Conservation (phyloP, 2,888 invertebrate species). For the Metacarcinus magister region DNA sequence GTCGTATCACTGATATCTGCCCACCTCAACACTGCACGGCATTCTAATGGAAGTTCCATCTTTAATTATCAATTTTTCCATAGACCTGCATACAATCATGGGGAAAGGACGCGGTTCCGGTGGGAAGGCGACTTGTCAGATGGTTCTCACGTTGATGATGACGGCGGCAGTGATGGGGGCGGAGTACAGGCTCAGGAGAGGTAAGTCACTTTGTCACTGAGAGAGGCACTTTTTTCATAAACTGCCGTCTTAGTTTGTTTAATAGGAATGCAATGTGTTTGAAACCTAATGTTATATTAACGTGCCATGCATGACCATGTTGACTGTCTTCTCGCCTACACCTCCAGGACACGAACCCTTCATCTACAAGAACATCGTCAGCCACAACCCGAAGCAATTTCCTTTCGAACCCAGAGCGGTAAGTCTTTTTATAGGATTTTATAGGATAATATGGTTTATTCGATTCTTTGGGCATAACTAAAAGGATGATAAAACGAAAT, state of each 20-base stretch:
- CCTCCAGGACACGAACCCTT: not conserved
- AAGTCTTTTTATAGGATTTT: not conserved
- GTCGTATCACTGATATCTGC: no score
- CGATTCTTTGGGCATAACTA: no score
- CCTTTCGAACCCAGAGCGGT: not conserved
- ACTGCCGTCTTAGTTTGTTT: not conserved
- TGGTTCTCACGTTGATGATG: not conserved
- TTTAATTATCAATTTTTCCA: not conserved
- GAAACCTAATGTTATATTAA: not conserved
- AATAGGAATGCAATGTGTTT: no score
- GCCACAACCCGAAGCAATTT: not conserved
- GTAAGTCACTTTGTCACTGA: not conserved
- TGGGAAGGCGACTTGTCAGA: not conserved
- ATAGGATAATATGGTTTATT: not conserved
- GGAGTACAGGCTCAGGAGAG: not conserved
- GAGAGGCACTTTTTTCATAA: not conserved
- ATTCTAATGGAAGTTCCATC: no score
- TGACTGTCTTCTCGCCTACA: not conserved
- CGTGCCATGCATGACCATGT: not conserved
- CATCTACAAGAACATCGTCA: not conserved
- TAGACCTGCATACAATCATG: not conserved
- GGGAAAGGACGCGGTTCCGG: not conserved
- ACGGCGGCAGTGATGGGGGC: not conserved
- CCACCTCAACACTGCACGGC: no score
- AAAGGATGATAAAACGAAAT: not conserved